Base-by-base conservation (phyloP, 2,888 invertebrate genomes). In the Amphipoea lucens region DNA sequence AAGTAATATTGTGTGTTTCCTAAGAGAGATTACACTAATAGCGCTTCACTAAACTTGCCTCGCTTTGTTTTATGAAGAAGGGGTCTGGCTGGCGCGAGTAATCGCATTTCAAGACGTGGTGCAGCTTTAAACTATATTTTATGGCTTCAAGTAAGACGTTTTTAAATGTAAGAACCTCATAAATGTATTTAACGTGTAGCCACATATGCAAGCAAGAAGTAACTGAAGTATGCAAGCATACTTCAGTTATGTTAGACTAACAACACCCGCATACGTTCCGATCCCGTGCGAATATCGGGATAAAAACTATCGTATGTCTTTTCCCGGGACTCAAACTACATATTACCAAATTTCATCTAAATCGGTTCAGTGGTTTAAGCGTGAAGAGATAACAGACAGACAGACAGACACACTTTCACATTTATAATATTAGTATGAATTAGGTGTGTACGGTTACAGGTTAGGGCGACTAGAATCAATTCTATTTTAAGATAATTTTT, bases 1-100 rank as follows among this genome's bases (percentile, higher is more conserved):
- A 76, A 87, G 90, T 90, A 85, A 88, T 87, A 84, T 86, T 84
- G 89, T 87, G 79, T 87, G 90, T 88, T 86, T 69, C 68, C 74
- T 81, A 68, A 82, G 75, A 77, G 81, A 88, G 87, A 88, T 89
- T 81, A 86, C 82, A 76, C 69, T 88, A 84, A 86, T 81, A 88
- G 88, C 77, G 73, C 78, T 79, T 70, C 70, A 77, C 75, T 77
- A 70, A 78, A 81, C 78, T 82, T 76, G 71, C 14, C 77, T 67
- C 69, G 66, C 73, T 71, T 51, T 68, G 79, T 45, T 74, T 54
- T 76, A 76, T 76, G 77, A 73, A 67, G 36, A 74, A 78, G 62
- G 67, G 69, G 36, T 78, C 62, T 17, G 62, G 42, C 57, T 20
- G 54, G 48, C 42, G 67, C 36, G 40, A 66, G 65, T 67, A 40